Evolutionary conservation across 2,113 vertebrate genomes (phyloP).

Genomic region (Labeo catla): DNA sequence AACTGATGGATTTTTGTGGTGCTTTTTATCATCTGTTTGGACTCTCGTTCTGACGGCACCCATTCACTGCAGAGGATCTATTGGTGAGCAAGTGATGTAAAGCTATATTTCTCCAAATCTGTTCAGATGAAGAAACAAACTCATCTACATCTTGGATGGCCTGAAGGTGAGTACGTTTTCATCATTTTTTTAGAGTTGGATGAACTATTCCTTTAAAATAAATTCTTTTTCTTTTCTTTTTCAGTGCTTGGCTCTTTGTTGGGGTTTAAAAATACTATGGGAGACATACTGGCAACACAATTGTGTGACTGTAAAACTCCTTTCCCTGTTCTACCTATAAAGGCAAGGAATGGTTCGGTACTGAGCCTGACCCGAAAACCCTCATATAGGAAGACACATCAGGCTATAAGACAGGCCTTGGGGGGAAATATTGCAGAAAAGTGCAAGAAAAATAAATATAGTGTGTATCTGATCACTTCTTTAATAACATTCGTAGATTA

Average conservation of each 20-base stretch:
- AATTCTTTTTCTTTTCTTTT: not conserved
- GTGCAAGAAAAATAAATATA: constrained; percentile 76
- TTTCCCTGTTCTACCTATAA: constrained; percentile 1
- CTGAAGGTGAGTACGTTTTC: not conserved
- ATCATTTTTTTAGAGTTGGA: not conserved
- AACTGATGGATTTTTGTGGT: not conserved
- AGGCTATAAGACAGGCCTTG: constrained; percentile 55
- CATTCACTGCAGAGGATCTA: not conserved
- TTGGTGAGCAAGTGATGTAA: not conserved
- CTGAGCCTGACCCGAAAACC: constrained; percentile 53
- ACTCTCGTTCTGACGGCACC: not conserved
- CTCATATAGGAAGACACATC: constrained; percentile 60
- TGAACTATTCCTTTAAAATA: not conserved
- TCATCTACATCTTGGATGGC: no score
- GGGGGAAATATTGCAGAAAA: constrained; percentile 65
- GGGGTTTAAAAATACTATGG: not conserved
- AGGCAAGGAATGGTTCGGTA: constrained; percentile 22
- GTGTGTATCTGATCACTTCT: constrained; percentile 65
- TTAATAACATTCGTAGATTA: constrained; percentile 68
- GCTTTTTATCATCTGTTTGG: not conserved
- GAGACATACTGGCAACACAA: constrained; percentile 1
- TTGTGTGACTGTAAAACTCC: not conserved
- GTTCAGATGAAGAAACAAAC: no score
- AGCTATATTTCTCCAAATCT: no score
- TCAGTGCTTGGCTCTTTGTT: not conserved